phyloP scores from a whole-genome alignment of 2,888 invertebrate species.

The Incurvaria masculella region DNA sequence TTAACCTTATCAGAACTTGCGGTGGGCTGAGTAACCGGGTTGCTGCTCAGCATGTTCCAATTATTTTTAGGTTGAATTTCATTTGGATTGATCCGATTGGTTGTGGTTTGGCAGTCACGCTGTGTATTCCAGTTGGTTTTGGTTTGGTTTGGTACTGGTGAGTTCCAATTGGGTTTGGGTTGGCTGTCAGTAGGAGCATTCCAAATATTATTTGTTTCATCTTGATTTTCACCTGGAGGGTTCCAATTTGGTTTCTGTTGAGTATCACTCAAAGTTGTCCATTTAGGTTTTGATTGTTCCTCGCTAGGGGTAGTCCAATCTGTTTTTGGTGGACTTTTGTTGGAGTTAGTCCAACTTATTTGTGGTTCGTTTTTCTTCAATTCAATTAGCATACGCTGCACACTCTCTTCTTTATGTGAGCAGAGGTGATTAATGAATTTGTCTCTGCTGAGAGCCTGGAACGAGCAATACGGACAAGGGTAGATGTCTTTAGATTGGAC shows the following conservation, averaged over 20 bases:
- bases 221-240: background rate
- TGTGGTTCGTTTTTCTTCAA: constrained; percentile 29
- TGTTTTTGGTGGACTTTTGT: constrained; percentile 29
- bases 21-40: no score
- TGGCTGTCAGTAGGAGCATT: background rate
- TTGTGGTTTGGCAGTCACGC: background rate
- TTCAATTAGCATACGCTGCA: constrained; percentile 34
- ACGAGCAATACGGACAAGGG: constrained; percentile 59
- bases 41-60: no score
- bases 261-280: no score
- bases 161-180: background rate
- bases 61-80: no score
- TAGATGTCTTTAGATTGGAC: constrained; percentile 60
- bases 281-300: background rate
- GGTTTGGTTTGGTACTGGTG: background rate
- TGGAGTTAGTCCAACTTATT: no score
- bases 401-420: constrained; percentile 43
- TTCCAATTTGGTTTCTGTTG: background rate
- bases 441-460: constrained; percentile 62
- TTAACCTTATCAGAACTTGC: constrained; percentile 18
- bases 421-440: constrained; percentile 55
- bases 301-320: constrained; percentile 45
- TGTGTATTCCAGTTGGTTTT: background rate
- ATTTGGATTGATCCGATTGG: background rate
- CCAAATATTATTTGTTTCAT: background rate